These are phyloP conservation scores for Ptychadena robeensis DNA, from an alignment of 2,797 vertebrate genomes.

Conservation along the genomic window DNA sequence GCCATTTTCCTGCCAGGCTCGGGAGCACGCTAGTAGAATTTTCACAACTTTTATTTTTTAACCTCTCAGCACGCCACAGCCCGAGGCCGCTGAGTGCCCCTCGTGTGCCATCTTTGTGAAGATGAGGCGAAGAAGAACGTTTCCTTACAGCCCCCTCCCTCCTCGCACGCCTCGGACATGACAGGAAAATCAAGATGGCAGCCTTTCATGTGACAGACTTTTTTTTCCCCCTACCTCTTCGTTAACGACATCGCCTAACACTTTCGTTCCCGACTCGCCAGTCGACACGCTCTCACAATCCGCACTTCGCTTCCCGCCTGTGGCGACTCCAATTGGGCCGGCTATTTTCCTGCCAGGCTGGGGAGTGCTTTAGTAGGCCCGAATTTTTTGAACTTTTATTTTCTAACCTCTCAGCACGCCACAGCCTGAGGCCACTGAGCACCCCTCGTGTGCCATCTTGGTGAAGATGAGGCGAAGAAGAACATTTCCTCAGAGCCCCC, in stretches of 20 bases:
- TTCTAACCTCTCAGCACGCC: too few species aligned
- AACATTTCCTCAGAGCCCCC: too few species aligned
- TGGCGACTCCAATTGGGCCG: not conserved
- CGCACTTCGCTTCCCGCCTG: too few species aligned
- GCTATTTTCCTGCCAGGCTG: conserved; percentile 17
- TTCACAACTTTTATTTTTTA: too few species aligned
- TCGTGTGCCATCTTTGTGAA: not conserved
- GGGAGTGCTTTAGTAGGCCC: not conserved
- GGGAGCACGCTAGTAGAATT: not conserved
- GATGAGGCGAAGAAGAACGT: not conserved
- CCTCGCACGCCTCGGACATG: not conserved
- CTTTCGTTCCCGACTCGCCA: too few species aligned
- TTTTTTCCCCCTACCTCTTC: not conserved
- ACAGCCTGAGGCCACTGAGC: too few species aligned
- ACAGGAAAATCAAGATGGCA: conserved; percentile 35
- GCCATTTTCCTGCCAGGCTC: conserved; percentile 18
- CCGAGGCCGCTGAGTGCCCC: too few species aligned
- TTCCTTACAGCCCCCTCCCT: too few species aligned
- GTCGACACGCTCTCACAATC: too few species aligned
- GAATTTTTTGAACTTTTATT: not conserved
- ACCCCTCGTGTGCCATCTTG: not conserved
- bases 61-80: too few species aligned
- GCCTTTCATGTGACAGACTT: not conserved
- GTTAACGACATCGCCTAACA: not conserved
- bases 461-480: not conserved